Percentiles rank a stretch among this genome's conserved stretches.
These are phyloP conservation scores for Lucinisca nassula DNA, from an alignment of 2,888 invertebrate genomes.

Conservation along the genomic window DNA sequence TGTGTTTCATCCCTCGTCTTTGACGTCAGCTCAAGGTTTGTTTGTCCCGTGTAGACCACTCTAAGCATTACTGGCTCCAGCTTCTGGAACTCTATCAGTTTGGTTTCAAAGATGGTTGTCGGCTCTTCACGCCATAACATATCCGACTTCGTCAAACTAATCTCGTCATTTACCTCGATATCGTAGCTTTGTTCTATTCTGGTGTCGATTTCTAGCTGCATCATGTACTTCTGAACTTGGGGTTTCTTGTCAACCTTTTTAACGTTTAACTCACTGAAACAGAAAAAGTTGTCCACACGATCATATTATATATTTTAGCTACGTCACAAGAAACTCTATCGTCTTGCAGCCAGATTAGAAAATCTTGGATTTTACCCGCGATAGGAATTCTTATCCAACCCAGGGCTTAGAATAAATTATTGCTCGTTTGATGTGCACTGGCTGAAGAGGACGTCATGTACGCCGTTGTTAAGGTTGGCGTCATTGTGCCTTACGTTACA, in stretches of 20 bases:
- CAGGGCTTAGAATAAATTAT: too few species aligned
- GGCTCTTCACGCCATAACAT: constrained; percentile 36
- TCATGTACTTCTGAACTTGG: constrained; percentile 56
- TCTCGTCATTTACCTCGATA: constrained; percentile 50
- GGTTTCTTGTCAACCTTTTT: constrained; percentile 59
- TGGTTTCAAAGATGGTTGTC: constrained; percentile 34
- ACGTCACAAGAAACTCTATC: too few species aligned
- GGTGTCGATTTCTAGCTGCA: constrained; percentile 58
- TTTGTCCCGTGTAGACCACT: constrained; percentile 52
- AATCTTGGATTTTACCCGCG: too few species aligned
- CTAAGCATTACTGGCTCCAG: constrained; percentile 53
- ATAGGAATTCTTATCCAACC: too few species aligned
- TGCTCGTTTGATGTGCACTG: too few species aligned
- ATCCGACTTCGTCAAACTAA: constrained; percentile 47
- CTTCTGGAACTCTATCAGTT: constrained; percentile 41
- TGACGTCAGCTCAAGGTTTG: constrained; percentile 53
- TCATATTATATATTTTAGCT: too few species aligned
- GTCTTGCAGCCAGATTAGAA: too few species aligned
- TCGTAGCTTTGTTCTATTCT: constrained; percentile 49
- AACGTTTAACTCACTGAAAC: constrained; percentile 48
- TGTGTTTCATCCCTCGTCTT: constrained; percentile 29
- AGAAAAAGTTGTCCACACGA: too few species aligned
- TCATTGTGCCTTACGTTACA: too few species aligned
- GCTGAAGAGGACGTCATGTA: too few species aligned
- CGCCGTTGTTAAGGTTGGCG: too few species aligned